A percentile compares a stretch with the other conserved stretches of the same genome.
Conservation (phyloP, 2,888 invertebrate species). For the Psococerastis gibbosa region DNA sequence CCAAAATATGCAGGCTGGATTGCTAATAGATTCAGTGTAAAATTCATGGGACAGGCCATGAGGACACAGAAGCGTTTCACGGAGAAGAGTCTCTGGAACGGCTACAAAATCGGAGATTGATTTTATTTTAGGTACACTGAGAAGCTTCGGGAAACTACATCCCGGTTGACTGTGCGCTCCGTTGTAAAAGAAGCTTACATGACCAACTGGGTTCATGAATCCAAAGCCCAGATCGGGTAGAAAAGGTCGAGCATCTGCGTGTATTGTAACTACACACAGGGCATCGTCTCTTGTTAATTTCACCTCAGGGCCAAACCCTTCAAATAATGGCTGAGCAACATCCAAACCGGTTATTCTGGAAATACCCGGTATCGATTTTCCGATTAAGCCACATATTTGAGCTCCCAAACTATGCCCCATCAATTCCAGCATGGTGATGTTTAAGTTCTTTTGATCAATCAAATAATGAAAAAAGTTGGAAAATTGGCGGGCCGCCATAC, state of each 20-base stretch:
- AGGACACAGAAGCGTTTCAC: slow-evolving; percentile 35
- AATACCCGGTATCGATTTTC: slow-evolving; percentile 30
- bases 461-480: slow-evolving; percentile 26
- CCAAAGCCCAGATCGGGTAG: slow-evolving; percentile 36
- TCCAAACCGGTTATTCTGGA: slow-evolving; percentile 39
- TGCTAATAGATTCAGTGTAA: slow-evolving; percentile 35
- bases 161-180: slow-evolving; percentile 48
- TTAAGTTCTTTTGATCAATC: slow-evolving; percentile 10
- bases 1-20: slow-evolving; percentile 33
- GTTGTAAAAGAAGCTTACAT: slow-evolving; percentile 48
- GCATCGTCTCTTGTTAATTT: slow-evolving; percentile 36
- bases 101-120: slow-evolving; percentile 19
- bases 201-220: slow-evolving; percentile 34
- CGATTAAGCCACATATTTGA: slow-evolving; percentile 37
- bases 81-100: slow-evolving; percentile 20
- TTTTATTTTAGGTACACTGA: slow-evolving; percentile 17
- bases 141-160: slow-evolving; percentile 25
- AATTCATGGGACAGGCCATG: slow-evolving; percentile 39
- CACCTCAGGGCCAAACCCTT: slow-evolving; percentile 25
- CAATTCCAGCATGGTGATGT: slow-evolving; percentile 30
- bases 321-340: slow-evolving; percentile 44
- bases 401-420: slow-evolving; percentile 43
- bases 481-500: slow-evolving; percentile 34
- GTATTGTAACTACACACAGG: slow-evolving; percentile 39
- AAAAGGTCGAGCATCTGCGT: slow-evolving; percentile 35